Base-by-base conservation (phyloP, 2,113 vertebrate genomes). In the Quiscalus mexicanus region DNA sequence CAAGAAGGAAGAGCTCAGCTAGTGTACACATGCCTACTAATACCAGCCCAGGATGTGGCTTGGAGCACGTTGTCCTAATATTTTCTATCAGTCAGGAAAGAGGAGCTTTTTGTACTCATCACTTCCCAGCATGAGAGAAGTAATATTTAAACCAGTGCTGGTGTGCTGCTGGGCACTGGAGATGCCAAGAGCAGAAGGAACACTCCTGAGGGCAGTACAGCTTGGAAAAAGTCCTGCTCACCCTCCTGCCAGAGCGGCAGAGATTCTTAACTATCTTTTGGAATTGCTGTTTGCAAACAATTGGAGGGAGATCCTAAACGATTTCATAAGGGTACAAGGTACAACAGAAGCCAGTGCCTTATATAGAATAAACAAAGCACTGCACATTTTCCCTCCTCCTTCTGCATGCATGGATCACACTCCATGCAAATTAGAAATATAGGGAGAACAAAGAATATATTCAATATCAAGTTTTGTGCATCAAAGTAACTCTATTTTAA, bases 401-500 rank as follows among this genome's bases (percentile, higher is more conserved):
- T 41, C 76, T 74, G 9, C 44, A 10, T 25, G 25, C 15, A 19
- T 27, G 44, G 67, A 73, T 70, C 49, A 76, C 33, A 59, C 5
- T 63, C 33, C 74, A 53, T 45, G 50, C 63, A 87, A 81, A 87
- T 85, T 59, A 58, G 59, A 42, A 87, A 42, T 45, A 74, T 52
- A 90, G 11, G 19, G 35, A 90, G 71, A 88, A 90, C 63, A 93
- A 96, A 80, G 68, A 88, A 81, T 63, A 65, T 14, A 37, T 70
- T 77, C 79, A 63, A 62, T 76, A 73, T 69, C 67, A 74, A 75
- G 68, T 37, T 93, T 73, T 77, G 27, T 67, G 30, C 73, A 70
- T 74, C 53, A 74, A 90, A 96, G 35, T 67, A 42, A 63, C 47
- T 77, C 82, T 95, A 90, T 87, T 94, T 81, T 74, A 94, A 94